Conservation (phyloP, 2,888 invertebrate species). For the Rotaria socialis region DNA sequence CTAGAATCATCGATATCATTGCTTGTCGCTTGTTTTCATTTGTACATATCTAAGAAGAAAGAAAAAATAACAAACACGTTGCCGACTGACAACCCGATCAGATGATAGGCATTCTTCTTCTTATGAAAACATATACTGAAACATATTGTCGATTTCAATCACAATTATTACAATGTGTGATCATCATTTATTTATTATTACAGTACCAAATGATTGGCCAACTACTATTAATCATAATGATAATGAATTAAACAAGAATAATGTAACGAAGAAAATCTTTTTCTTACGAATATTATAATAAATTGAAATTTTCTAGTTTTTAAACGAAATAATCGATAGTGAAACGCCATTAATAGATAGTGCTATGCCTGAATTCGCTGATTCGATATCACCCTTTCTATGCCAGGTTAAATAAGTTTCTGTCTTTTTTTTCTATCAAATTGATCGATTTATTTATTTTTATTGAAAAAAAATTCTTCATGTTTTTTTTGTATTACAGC, state of each 20-base stretch:
- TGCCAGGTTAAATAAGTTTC: neutral
- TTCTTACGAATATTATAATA: neutral
- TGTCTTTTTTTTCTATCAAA: neutral
- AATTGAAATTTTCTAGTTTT: neutral
- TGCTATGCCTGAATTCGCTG: neutral
- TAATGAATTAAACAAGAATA: neutral
- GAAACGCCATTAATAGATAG: neutral
- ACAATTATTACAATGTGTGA: neutral
- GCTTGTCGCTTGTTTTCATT: no score
- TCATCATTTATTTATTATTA: conserved; percentile 29
- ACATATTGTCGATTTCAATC: neutral
- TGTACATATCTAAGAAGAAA: no score
- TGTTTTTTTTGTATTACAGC: neutral
- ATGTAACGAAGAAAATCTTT: neutral
- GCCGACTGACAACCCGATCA: neutral
- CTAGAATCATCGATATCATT: no score
- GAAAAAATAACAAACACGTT: no score
- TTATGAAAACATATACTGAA: no score
- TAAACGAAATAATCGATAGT: neutral
- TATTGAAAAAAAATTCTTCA: no score
- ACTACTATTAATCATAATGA: neutral
- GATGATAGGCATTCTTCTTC: neutral
- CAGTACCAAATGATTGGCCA: neutral
- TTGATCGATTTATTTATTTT: no score
- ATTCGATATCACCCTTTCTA: neutral